Percentiles rank a stretch among this genome's conserved stretches.
phyloP scores from a whole-genome alignment of 2,888 invertebrate genomes.

The Drosophila multiciliata region DNA sequence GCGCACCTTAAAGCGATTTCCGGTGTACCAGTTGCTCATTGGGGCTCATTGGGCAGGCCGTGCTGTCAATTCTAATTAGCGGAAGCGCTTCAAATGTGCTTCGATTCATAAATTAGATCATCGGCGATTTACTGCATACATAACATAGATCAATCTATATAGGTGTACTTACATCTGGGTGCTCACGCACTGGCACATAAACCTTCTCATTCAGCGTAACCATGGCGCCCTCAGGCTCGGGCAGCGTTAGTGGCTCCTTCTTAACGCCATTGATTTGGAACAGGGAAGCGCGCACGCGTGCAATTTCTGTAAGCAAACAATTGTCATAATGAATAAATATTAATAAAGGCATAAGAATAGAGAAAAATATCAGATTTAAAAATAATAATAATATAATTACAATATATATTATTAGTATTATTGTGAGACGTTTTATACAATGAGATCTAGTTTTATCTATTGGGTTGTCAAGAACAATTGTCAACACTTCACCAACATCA shows the following conservation, averaged over 20 bases:
- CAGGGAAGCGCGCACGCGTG: slow-evolving; percentile 97
- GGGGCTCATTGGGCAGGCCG: slow-evolving; percentile 71
- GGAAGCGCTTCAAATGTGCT: slow-evolving; percentile 74
- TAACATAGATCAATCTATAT: not conserved
- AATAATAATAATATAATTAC: not conserved
- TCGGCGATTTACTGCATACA: slow-evolving; percentile 13
- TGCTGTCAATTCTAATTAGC: slow-evolving; percentile 82
- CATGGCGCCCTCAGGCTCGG: slow-evolving; percentile 95
- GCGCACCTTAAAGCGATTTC: slow-evolving; percentile 83
- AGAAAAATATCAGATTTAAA: not conserved
- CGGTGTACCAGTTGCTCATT: slow-evolving; percentile 83
- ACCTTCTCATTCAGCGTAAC: slow-evolving; percentile 99
- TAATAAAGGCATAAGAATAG: not conserved
- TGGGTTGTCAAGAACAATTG: not conserved
- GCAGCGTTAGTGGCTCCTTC: slow-evolving; percentile 95
- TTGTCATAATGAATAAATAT: slow-evolving; percentile 13
- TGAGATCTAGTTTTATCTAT: not conserved
- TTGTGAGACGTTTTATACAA: not conserved
- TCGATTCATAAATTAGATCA: slow-evolving; percentile 73
- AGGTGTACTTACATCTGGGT: slow-evolving; percentile 97
- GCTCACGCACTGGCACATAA: slow-evolving; percentile 99
- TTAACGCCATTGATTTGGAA: slow-evolving; percentile 99
- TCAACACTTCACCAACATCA: not conserved
- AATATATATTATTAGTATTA: not conserved
- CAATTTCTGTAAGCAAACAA: slow-evolving; percentile 93